A percentile compares a stretch with the other conserved stretches of the same genome.
phyloP scores from a whole-genome alignment of 2,888 invertebrate genomes.

The Embidobia sp. region DNA sequence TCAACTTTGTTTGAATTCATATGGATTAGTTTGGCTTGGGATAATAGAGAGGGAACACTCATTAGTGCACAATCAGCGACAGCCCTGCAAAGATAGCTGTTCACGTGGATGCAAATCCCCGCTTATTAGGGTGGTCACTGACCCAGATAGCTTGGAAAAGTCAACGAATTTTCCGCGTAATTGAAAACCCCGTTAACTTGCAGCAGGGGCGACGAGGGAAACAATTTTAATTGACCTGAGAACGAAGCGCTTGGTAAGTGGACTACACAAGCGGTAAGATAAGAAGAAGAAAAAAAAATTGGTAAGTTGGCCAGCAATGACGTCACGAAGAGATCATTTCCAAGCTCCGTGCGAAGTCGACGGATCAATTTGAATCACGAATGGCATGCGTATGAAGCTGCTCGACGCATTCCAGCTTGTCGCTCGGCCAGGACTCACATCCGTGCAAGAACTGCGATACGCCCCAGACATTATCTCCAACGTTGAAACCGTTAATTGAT shows the following conservation, averaged over 20 bases:
- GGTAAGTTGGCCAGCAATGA: constrained; percentile 63
- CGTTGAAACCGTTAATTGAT: constrained; percentile 20
- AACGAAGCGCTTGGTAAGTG: too few species aligned
- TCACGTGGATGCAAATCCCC: constrained; percentile 2
- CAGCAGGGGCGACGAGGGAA: neutral
- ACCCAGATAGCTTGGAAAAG: constrained; percentile 40
- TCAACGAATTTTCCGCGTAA: constrained; percentile 50
- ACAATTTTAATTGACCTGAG: constrained; percentile 13
- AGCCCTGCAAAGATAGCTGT: constrained; percentile 2
- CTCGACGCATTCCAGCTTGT: constrained; percentile 45
- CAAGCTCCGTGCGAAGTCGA: constrained; percentile 72
- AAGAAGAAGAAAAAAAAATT: too few species aligned
- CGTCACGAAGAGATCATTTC: constrained; percentile 73
- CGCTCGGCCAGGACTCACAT: constrained; percentile 27
- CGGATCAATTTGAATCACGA: constrained; percentile 75
- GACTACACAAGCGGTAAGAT: too few species aligned
- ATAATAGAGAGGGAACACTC: constrained; percentile 13
- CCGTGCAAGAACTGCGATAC: constrained; percentile 45
- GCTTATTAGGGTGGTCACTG: constrained; percentile 37
- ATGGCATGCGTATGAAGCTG: constrained; percentile 66
- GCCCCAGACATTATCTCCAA: constrained; percentile 53
- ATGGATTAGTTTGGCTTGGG: too few species aligned
- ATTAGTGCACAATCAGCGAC: constrained; percentile 16
- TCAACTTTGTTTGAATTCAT: too few species aligned
- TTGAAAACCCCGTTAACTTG: constrained; percentile 2